Evolutionary conservation across 2,113 vertebrate genomes (phyloP).

Genomic region (Ceyx melanurus): DNA sequence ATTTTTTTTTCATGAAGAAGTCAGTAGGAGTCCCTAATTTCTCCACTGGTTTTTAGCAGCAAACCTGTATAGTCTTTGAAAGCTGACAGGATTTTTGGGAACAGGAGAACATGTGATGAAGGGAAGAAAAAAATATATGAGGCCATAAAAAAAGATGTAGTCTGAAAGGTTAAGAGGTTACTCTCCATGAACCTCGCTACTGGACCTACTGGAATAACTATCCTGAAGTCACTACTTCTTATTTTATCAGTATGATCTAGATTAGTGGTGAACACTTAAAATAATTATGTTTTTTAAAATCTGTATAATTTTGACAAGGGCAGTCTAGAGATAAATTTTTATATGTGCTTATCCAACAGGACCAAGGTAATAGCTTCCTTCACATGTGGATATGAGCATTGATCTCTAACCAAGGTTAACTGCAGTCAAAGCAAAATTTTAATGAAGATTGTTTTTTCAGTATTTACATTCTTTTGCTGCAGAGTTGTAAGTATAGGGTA

Average conservation of each 20-base stretch:
- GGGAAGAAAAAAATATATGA: background rate
- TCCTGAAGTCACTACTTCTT: background rate
- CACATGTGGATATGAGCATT: accelerated
- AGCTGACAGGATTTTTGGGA: background rate
- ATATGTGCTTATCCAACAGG: background rate
- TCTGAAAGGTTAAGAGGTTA: background rate
- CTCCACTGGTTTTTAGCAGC: background rate
- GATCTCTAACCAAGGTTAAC: background rate
- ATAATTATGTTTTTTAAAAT: background rate
- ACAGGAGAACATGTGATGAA: background rate
- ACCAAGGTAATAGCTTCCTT: background rate
- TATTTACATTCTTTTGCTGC: background rate
- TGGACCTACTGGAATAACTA: background rate
- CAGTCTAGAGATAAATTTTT: background rate
- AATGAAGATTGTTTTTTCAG: background rate
- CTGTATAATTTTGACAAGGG: background rate
- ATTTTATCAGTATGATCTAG: background rate
- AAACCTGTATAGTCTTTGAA: background rate
- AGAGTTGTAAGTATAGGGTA: background rate
- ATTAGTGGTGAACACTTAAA: background rate
- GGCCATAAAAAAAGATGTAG: background rate
- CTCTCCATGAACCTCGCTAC: background rate
- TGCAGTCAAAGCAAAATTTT: background rate
- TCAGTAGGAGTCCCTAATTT: background rate
- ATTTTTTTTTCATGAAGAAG: background rate